Base-by-base conservation (phyloP, 1,140 invertebrate species). In the Trachelipus rathkii region DNA sequence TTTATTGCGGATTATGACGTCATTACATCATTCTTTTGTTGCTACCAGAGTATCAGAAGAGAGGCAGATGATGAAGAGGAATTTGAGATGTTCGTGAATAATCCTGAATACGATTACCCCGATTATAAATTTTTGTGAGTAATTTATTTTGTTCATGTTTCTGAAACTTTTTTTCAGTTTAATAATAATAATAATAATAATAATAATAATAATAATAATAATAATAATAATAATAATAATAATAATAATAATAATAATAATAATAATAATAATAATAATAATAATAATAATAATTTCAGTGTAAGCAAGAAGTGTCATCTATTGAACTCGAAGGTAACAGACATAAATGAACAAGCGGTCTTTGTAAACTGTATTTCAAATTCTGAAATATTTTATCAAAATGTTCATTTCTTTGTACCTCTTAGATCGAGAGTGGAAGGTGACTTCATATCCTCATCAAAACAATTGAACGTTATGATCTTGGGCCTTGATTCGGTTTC, bases 401-500 rank as follows among this genome's bases (percentile, higher is more conserved):
- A 66, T 13, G 33, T 74, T 0, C 73, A 74, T 66, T 74, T 43
- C 43, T 74, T 74, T 33, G n/a, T 74, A 11, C 73, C 60, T 13
- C 73, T 60, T 13, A 43, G 9, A 67, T 19, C n/a, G 0, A 19
- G 21, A 50, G 21, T 13, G 15, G 19, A 15, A 45, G 15, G 13
- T 68, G 15, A 43, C 10, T n/a, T 8, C 43, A 21, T 10, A 6
- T n/a, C n/a, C n/a, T n/a, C n/a, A n/a, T n/a, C n/a, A n/a, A 19
- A 71, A 10, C 23, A 33, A 9, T 33, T 78, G 15, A 80, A 69
- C 44, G 83, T 89, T 11, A 75, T 88, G 4, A 84, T 89, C 77
- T 77, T 89, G 13, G 88, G 88, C 7, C 81, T 89, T 3, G 89
- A 90, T 82, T 87, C 88, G 0, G 85, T 89, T 44, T 90, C 89